Evolutionary conservation across 2,113 vertebrate genomes (phyloP), one percentile per base, ranked within the genome.

Genomic region (Oncorhynchus masou): DNA sequence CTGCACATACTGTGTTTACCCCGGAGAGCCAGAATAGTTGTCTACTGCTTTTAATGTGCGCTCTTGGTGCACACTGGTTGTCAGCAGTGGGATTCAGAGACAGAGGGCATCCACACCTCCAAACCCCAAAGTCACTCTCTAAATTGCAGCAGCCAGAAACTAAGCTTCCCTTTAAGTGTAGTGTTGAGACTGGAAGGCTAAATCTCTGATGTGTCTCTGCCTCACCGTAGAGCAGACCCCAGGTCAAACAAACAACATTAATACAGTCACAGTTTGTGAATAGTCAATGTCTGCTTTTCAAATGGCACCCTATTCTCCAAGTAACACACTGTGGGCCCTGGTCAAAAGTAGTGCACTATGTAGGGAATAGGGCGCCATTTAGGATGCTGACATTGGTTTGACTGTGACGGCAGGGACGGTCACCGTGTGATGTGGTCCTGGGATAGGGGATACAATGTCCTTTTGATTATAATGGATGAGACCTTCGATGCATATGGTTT

Each of bases 101-200:
- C 25, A 67, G 7, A 27, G 65, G 34, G 39, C 39, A 45, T 45
- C 16, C 51, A 19, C 3, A 19, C 51, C 4, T 19, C 3, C 15
- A 19, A 54, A 54, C 15, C 51, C 16, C 51, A 54, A 54, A 19
- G 71, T 67, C 70, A 67, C 20, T 67, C 15, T n/a, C 25, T 34
- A 31, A 57, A 64, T 22, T 54, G 5, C 51, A 54, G 27, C n/a
- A 65, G 31, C 24, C 51, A 49, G 65, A 76, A 39, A 76, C 34
- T n/a, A 16, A 70, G 59, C 45, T 34, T 3, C 12, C 45, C 25
- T 72, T 75, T 80, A 80, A 64, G 39, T 73, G 74, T 62, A 68
- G 68, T 13, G 27, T 62, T 19, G 54, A 29, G 70, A 12, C 64
- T 51, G 70, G 16, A 51, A 73, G 51, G 70, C 39, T 73, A 64